phyloP scores from a whole-genome alignment of 1,140 invertebrate genomes.

The Penaeus indicus region DNA sequence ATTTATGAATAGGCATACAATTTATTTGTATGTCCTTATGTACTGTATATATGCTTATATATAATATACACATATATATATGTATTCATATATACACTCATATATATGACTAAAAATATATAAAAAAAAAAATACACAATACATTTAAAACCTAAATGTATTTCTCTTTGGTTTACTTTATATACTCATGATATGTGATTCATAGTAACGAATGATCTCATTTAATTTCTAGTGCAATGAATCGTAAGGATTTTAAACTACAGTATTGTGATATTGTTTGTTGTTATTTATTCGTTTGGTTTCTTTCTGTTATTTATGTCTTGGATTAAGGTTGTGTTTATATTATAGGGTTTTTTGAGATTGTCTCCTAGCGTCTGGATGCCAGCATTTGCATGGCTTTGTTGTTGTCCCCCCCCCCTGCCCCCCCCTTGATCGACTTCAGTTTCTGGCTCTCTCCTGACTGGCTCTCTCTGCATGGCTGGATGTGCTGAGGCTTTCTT shows the following conservation, averaged over 20 bases:
- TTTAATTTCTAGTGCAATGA: too few relatives aligned
- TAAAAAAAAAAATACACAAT: too few relatives aligned
- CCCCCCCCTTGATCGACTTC: background rate
- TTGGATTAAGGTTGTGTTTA: constrained; percentile 1
- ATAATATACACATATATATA: too few relatives aligned
- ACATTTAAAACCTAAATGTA: too few relatives aligned
- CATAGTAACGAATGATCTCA: too few relatives aligned
- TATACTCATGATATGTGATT: too few relatives aligned
- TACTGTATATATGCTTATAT: too few relatives aligned
- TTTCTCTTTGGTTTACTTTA: too few relatives aligned
- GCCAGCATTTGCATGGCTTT: constrained; percentile 45
- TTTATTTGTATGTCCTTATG: too few relatives aligned
- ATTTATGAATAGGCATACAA: background rate
- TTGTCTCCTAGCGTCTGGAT: background rate
- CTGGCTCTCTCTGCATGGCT: constrained; percentile 44
- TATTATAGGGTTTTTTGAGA: constrained; percentile 6
- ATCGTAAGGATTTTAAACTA: too few relatives aligned
- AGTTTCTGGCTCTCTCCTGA: constrained; percentile 47
- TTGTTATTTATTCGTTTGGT: constrained; percentile 3
- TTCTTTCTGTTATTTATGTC: background rate
- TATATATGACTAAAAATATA: too few relatives aligned
- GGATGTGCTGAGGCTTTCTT: background rate
- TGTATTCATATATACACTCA: too few relatives aligned
- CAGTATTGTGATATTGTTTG: background rate
- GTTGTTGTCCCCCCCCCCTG: background rate